Evolutionary conservation across 2,888 invertebrate species (phyloP).

Genomic region (Eilema griseolum): DNA sequence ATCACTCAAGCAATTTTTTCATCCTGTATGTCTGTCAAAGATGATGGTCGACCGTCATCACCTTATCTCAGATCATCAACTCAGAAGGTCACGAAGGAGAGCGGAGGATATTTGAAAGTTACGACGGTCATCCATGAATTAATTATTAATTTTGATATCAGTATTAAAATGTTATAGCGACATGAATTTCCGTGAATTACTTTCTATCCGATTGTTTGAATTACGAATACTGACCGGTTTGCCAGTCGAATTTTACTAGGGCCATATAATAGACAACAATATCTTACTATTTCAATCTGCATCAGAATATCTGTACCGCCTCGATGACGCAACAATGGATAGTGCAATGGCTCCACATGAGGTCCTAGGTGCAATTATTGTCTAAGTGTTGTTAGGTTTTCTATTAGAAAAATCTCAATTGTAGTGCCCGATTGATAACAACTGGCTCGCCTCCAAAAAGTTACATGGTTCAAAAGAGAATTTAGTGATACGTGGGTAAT

Average conservation of each 20-base stretch:
- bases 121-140: neutral
- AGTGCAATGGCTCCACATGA: neutral
- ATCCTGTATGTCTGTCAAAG: neutral
- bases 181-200: neutral
- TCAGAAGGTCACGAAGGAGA: neutral
- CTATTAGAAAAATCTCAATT: too few relatives aligned
- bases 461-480: too few relatives aligned
- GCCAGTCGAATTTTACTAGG: neutral
- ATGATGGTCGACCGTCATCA: neutral
- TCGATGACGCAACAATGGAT: neutral
- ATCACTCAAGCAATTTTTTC: neutral
- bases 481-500: too few relatives aligned
- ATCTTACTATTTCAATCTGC: neutral
- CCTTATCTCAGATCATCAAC: too few relatives aligned
- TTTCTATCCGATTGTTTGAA: neutral
- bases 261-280: neutral
- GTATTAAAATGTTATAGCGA: too few relatives aligned
- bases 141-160: neutral
- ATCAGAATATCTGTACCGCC: conserved; percentile 1
- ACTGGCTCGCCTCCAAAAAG: too few relatives aligned
- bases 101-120: neutral
- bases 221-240: neutral
- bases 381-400: neutral
- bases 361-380: neutral
- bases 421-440: too few relatives aligned